Percentiles rank a stretch among this genome's conserved stretches.
Conservation (phyloP, 2,797 vertebrate species). For the Chrysocyon brachyurus region DNA sequence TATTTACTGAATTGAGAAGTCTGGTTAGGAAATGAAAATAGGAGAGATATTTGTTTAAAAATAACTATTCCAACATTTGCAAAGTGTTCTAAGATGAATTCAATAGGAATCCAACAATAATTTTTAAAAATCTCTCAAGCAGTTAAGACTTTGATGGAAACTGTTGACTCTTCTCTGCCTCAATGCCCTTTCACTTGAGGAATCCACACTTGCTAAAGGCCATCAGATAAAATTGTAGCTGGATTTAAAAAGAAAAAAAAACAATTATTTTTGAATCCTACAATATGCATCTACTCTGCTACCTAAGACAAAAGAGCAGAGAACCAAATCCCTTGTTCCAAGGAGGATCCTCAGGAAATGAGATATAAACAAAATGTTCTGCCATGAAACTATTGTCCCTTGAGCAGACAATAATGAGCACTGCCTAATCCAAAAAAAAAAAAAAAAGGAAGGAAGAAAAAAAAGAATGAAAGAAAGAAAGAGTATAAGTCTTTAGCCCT, state of each 20-base stretch:
- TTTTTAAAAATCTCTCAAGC: constrained; percentile 50
- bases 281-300: background rate
- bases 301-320: constrained; percentile 52
- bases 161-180: constrained; percentile 58
- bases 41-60: constrained; percentile 72
- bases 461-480: too few species aligned
- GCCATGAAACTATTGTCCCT: constrained; percentile 47
- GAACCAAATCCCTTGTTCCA: constrained; percentile 54
- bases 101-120: constrained; percentile 73
- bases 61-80: constrained; percentile 64
- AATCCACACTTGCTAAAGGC: constrained; percentile 73
- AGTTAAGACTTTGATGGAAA: constrained; percentile 67
- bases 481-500: background rate
- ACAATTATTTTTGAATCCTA: constrained; percentile 66
- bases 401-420: constrained; percentile 5
- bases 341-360: constrained; percentile 70
- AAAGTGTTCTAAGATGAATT: constrained; percentile 66
- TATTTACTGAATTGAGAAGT: constrained; percentile 51
- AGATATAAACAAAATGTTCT: constrained; percentile 73
- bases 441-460: background rate
- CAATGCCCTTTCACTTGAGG: constrained; percentile 69
- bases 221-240: constrained; percentile 75
- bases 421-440: background rate
- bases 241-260: background rate
- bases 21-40: constrained; percentile 53